Evolutionary conservation across 2,888 invertebrate species (phyloP), one percentile per base, ranked within the genome.

Genomic region (Cosmia trapezina): DNA sequence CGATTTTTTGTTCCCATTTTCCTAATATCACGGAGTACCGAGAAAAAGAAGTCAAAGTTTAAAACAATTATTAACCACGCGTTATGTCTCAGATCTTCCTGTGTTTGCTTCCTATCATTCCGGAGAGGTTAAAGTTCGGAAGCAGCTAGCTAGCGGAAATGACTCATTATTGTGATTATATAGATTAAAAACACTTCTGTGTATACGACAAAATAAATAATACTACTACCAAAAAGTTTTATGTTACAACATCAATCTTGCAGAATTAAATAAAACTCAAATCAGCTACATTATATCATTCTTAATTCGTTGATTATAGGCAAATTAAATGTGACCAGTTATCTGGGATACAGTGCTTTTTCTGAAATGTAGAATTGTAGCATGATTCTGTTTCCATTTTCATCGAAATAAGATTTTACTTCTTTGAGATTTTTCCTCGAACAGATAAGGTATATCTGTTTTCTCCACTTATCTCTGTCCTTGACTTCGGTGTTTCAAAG

Each of bases 61-160:
- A 11, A 22, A 45, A 22, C 19, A 28, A 37, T 37, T 57, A 17
- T 5, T 14, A 7, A n/a, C 14, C 0, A 41, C 4, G 12, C 17
- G 5, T 17, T 14, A 33, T 56, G 54, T 12, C 53, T 17, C 43
- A 54, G 12, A 65, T 53, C 19, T 51, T 45, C n/a, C 22, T 28
- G 45, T 4, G 2, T 66, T 41, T 19, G 5, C 33, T 77, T n/a
- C 1, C 7, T 41, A 41, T 47, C 28, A 53, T 37, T 72, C 12
- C 2, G 7, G 4, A 53, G 2, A 76, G 22, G 64, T 76, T 17
- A 37, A 37, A 75, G 33, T 37, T 72, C n/a, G 5, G 0, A 33
- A 7, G 7, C 19, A 14, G 11, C 8, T n/a, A 45, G 51, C 65
- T n/a, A 45, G 51, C 65, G 33, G 49, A 37, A 64, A 76, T 51